Conservation (phyloP, 2,888 invertebrate species). For the Nemurella pictetii region DNA sequence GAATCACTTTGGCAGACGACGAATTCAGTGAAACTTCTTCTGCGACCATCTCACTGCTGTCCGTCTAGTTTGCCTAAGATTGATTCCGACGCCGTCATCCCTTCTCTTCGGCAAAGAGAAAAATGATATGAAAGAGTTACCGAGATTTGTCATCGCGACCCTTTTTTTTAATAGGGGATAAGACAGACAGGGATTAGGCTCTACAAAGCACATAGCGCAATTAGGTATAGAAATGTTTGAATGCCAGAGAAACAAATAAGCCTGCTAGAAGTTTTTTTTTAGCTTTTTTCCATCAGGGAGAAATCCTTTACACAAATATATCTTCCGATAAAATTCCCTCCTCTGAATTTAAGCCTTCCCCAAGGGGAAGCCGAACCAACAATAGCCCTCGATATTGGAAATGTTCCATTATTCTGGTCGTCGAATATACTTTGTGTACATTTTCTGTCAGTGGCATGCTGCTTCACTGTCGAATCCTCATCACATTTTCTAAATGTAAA, state of each 20-base stretch:
- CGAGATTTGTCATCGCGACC: not conserved
- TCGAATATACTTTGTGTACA: slow-evolving; percentile 13
- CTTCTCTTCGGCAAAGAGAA: not conserved
- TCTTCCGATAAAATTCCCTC: slow-evolving; percentile 25
- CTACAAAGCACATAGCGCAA: not conserved
- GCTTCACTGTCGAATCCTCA: not conserved
- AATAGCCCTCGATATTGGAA: slow-evolving; percentile 27
- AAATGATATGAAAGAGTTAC: not conserved
- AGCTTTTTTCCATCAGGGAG: not conserved
- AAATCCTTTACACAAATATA: slow-evolving; percentile 25
- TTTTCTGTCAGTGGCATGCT: slow-evolving; percentile 11
- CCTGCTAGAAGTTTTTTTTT: not conserved
- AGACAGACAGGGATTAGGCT: not conserved
- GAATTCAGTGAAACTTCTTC: no score
- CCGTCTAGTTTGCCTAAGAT: not conserved
- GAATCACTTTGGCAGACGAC: no score
- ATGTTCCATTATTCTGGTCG: slow-evolving; percentile 25
- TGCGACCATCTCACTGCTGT: no score
- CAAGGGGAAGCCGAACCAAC: slow-evolving; percentile 17
- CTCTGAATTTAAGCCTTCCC: slow-evolving; percentile 21
- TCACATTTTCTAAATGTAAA: slow-evolving; percentile 29
- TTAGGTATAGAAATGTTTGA: not conserved
- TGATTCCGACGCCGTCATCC: not conserved
- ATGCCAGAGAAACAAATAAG: not conserved
- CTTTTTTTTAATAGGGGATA: not conserved